Conservation (phyloP, 2,888 invertebrate species). For the Sympetrum striolatum region DNA sequence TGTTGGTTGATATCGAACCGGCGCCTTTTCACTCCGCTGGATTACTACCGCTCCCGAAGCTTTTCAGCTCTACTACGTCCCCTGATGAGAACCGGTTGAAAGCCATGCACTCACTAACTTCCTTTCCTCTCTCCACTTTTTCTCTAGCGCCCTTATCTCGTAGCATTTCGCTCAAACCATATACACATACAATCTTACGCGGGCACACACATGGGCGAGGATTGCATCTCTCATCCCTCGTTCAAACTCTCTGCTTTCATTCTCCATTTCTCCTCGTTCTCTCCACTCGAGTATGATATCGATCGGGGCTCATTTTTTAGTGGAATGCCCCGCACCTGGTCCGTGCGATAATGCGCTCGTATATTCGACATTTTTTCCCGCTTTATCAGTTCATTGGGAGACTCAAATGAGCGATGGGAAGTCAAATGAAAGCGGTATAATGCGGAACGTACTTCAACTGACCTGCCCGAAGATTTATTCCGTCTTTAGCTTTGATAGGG, state of each 20-base stretch:
- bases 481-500: too few relatives aligned
- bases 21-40: neutral
- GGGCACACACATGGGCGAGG: neutral
- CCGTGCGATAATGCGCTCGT: neutral
- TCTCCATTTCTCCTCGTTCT: neutral
- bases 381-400: neutral
- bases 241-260: neutral
- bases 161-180: neutral
- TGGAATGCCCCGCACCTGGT: neutral
- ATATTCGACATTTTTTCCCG: neutral
- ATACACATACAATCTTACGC: neutral
- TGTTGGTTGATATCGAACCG: neutral
- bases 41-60: neutral
- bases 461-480: too few relatives aligned
- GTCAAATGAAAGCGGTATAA: neutral
- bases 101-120: conserved; percentile 2
- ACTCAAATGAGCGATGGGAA: neutral
- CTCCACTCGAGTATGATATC: neutral
- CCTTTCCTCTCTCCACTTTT: neutral
- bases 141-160: neutral
- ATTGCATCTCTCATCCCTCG: neutral
- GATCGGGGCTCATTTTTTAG: neutral
- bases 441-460: neutral
- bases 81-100: conserved; percentile 26
- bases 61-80: neutral